Conservation (phyloP, 1,140 invertebrate genomes). For the Procambarus virginalis region DNA sequence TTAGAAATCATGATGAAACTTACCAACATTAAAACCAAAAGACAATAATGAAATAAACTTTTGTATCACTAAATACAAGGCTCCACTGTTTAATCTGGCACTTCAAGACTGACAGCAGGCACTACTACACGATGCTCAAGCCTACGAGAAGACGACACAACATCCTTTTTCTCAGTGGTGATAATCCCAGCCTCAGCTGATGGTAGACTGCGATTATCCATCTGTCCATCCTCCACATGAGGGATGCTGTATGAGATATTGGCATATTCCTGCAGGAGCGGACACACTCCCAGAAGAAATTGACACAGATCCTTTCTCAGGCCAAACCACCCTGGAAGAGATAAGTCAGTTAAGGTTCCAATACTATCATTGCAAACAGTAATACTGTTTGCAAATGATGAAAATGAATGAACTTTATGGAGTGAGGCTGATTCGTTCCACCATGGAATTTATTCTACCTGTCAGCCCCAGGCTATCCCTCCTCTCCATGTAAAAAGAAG, state of each 20-base stretch:
- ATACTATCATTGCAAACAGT: no score
- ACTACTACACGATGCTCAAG: constrained; percentile 59
- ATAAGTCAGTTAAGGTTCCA: no score
- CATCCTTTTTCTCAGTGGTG: constrained; percentile 29
- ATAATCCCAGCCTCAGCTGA: constrained; percentile 21
- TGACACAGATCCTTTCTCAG: constrained; percentile 98
- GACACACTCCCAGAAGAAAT: constrained; percentile 93
- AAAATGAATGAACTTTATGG: no score
- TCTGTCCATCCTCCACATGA: constrained; percentile 20
- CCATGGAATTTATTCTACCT: no score
- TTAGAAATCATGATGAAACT: no score
- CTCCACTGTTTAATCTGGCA: constrained; percentile 30
- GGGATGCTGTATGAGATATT: constrained; percentile 92
- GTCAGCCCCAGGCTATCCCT: no score
- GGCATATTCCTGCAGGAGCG: constrained; percentile 96
- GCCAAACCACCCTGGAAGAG: constrained; percentile 95
- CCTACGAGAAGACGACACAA: constrained; percentile 33
- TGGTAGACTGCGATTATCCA: not conserved
- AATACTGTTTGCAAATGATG: no score
- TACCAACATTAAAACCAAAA: no score
- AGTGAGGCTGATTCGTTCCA: no score
- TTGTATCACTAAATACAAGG: not conserved
- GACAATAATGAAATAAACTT: no score
- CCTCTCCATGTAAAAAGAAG: no score
- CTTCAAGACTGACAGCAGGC: constrained; percentile 56